Percentiles rank a stretch among this genome's conserved stretches.
Conservation (phyloP, 2,888 invertebrate species). For the Dusona sp. region DNA sequence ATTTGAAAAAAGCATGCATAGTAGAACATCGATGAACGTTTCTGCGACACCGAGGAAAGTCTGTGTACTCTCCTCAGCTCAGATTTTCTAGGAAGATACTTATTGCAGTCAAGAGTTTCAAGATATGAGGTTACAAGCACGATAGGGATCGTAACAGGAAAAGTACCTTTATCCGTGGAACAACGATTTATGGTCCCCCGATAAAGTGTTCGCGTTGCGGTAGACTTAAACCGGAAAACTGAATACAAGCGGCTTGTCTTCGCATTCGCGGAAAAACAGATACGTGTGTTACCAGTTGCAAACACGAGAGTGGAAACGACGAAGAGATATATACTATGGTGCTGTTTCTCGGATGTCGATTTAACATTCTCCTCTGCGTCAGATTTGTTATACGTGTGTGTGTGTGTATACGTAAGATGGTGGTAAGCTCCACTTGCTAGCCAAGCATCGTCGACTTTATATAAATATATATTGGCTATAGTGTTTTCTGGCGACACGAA, state of each 20-base stretch:
- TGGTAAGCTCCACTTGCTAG: conserved; percentile 11
- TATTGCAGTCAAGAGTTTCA: conserved; percentile 41
- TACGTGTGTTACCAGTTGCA: conserved; percentile 55
- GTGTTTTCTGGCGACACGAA: conserved; percentile 54
- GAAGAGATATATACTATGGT: conserved; percentile 35
- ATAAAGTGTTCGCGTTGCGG: conserved; percentile 51
- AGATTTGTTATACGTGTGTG: conserved; percentile 41
- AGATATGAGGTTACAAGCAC: conserved; percentile 1
- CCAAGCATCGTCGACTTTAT: conserved; percentile 37
- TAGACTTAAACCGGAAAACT: conserved; percentile 61
- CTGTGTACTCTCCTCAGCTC: conserved; percentile 14
- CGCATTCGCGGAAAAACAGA: conserved; percentile 19
- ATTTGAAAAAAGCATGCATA: background rate
- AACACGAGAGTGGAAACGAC: conserved; percentile 30
- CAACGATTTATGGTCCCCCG: conserved; percentile 60
- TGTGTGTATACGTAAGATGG: background rate
- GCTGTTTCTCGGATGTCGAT: conserved; percentile 49
- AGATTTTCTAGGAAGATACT: conserved; percentile 51
- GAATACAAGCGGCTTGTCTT: conserved; percentile 45
- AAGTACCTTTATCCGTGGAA: conserved; percentile 59
- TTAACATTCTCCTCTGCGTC: conserved; percentile 57
- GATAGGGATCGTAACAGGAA: conserved; percentile 37
- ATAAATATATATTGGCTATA: conserved; percentile 43
- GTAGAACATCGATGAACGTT: conserved; percentile 18
- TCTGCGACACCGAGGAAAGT: conserved; percentile 43